Conservation (phyloP, 2,888 invertebrate species). For the Laothoe populi region DNA sequence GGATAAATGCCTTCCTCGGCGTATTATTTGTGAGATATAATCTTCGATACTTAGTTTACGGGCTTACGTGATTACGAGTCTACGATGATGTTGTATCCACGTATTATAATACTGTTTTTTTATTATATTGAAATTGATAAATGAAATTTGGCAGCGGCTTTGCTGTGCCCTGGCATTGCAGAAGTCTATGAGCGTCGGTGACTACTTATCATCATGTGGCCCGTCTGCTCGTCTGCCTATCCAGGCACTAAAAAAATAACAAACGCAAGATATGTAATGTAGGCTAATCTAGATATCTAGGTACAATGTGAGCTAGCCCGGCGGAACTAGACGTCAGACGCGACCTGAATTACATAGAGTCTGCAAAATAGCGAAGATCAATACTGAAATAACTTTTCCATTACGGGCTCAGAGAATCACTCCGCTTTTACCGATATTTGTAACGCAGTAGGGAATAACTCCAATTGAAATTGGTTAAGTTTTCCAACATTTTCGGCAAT, state of each 20-base stretch:
- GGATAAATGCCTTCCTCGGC: constrained; percentile 12
- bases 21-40: constrained; percentile 19
- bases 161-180: no score
- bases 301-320: background rate
- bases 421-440: background rate
- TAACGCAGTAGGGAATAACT: background rate
- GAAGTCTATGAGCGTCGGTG: no score
- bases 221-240: no score
- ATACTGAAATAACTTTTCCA: constrained; percentile 18
- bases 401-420: constrained; percentile 1
- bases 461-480: background rate
- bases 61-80: background rate
- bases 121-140: no score
- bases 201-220: no score
- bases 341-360: constrained; percentile 20
- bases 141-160: no score
- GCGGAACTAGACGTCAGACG: constrained; percentile 16
- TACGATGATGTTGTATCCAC: no score
- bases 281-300: constrained; percentile 4
- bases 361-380: constrained; percentile 19
- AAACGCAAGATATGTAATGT: background rate
- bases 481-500: background rate
- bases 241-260: background rate
- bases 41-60: constrained; percentile 1
- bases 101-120: background rate